phyloP scores from a whole-genome alignment of 2,113 vertebrate species.

The Mugil cephalus region DNA sequence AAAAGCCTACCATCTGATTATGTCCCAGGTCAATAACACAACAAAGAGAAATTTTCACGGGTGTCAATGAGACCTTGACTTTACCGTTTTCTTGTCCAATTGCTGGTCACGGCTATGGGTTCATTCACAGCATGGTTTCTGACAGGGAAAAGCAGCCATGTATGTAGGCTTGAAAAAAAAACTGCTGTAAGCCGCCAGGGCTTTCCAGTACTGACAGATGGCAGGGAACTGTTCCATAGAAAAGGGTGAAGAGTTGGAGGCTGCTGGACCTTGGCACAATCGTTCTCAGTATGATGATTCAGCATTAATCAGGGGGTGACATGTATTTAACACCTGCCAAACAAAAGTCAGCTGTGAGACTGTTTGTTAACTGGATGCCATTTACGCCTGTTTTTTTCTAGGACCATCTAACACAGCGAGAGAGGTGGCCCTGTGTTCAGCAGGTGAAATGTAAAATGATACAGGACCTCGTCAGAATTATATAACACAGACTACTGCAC shows the following conservation, averaged over 20 bases:
- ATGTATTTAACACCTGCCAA: slow-evolving; percentile 23
- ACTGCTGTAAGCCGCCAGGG: slow-evolving; percentile 70
- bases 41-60: slow-evolving; percentile 72
- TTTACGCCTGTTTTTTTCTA: slow-evolving; percentile 36
- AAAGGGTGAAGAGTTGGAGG: slow-evolving; percentile 40
- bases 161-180: slow-evolving; percentile 71
- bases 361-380: slow-evolving; percentile 43
- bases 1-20: slow-evolving; percentile 56
- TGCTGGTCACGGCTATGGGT: slow-evolving; percentile 64
- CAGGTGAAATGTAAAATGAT: slow-evolving; percentile 56
- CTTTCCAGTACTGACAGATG: slow-evolving; percentile 82
- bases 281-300: slow-evolving; percentile 65
- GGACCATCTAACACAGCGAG: slow-evolving; percentile 17
- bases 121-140: slow-evolving; percentile 74
- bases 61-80: slow-evolving; percentile 69
- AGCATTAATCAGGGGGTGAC: slow-evolving; percentile 59
- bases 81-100: slow-evolving; percentile 61
- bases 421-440: slow-evolving; percentile 46
- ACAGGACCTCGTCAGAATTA: slow-evolving; percentile 62
- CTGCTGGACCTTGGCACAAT: slow-evolving; percentile 14
- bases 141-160: slow-evolving; percentile 75
- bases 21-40: slow-evolving; percentile 63
- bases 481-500: slow-evolving; percentile 73
- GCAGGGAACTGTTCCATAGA: slow-evolving; percentile 69
- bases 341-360: slow-evolving; percentile 18